phyloP scores from a whole-genome alignment of 2,888 invertebrate genomes.

The Nipponacmea schrenckii region DNA sequence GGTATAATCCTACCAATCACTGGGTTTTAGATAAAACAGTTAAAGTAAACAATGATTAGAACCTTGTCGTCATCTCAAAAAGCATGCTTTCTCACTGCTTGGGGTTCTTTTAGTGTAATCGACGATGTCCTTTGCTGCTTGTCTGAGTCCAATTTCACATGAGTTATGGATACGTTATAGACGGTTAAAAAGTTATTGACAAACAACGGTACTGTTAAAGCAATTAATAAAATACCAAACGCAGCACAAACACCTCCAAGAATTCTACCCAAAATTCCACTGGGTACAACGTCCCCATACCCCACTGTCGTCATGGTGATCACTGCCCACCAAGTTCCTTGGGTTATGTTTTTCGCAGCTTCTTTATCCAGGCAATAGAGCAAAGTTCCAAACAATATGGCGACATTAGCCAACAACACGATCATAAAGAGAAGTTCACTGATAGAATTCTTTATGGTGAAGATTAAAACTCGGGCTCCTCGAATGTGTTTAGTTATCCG shows the following conservation, averaged over 20 bases:
- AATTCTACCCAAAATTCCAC: slow-evolving; percentile 9
- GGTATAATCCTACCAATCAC: too few species aligned
- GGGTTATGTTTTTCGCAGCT: slow-evolving; percentile 11
- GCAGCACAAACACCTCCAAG: slow-evolving; percentile 19
- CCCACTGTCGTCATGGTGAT: slow-evolving; percentile 30
- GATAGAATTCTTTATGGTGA: slow-evolving; percentile 5
- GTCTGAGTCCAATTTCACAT: too few species aligned
- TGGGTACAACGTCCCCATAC: slow-evolving; percentile 26
- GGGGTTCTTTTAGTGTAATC: too few species aligned
- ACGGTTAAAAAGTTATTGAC: slow-evolving; percentile 24
- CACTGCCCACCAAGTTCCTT: slow-evolving; percentile 24
- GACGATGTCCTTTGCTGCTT: too few species aligned
- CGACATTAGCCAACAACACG: slow-evolving; percentile 9
- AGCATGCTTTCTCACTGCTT: too few species aligned
- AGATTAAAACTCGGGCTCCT: slow-evolving; percentile 14
- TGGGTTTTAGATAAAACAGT: too few species aligned
- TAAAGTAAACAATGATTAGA: too few species aligned
- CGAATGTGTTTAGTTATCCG: slow-evolving; percentile 12
- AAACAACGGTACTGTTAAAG: slow-evolving; percentile 24
- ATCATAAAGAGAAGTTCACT: slow-evolving; percentile 18
- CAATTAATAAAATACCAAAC: slow-evolving; percentile 17
- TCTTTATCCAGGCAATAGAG: slow-evolving; percentile 11
- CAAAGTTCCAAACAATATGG: slow-evolving; percentile 14
- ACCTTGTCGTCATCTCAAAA: too few species aligned
- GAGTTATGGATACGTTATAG: slow-evolving; percentile 1